Conservation (phyloP, 2,797 vertebrate species). For the Peromyscus melanophrys region DNA sequence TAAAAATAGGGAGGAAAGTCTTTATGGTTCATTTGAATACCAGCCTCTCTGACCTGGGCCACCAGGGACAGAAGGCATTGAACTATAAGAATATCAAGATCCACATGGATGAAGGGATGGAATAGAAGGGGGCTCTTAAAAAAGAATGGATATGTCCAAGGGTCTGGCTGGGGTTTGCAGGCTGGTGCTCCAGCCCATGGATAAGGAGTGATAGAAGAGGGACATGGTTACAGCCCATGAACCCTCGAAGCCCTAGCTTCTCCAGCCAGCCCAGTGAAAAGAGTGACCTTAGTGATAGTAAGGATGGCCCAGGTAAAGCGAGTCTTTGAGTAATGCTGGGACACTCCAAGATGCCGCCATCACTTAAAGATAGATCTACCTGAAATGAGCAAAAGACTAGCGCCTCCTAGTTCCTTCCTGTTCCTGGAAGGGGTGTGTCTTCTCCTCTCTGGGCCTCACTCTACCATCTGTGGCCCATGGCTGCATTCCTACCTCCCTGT, state of each 20-base stretch:
- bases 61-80: background rate
- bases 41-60: background rate
- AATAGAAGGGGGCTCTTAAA: background rate
- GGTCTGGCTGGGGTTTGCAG: background rate
- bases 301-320: background rate
- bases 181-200: background rate
- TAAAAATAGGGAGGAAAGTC: conserved; percentile 3
- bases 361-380: background rate
- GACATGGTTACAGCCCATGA: no score
- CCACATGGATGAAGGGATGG: background rate
- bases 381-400: background rate
- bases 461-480: background rate
- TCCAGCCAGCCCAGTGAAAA: background rate
- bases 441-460: background rate
- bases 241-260: background rate
- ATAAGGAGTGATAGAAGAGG: background rate
- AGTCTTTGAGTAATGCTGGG: background rate
- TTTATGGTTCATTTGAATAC: background rate
- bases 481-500: background rate
- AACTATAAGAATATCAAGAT: background rate
- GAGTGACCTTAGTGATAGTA: background rate
- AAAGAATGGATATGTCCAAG: background rate
- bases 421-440: background rate
- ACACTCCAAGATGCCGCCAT: background rate
- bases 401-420: background rate